phyloP scores from a whole-genome alignment of 2,888 invertebrate genomes.

The Nineta flava region DNA sequence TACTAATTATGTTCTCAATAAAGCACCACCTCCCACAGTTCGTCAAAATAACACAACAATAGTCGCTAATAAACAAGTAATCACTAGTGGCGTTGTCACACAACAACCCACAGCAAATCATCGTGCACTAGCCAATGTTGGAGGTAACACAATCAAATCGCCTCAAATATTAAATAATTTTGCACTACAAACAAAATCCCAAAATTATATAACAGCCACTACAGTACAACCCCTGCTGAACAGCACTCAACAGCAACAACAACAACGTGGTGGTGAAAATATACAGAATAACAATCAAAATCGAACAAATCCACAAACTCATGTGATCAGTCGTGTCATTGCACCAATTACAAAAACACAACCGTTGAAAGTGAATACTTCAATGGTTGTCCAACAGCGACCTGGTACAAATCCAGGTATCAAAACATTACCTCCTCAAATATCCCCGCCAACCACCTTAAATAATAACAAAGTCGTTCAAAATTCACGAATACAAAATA shows the following conservation, averaged over 20 bases:
- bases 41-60: neutral
- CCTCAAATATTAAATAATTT: slow-evolving; percentile 1
- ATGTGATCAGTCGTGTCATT: slow-evolving; percentile 15
- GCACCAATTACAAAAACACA: slow-evolving; percentile 18
- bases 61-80: slow-evolving; percentile 1
- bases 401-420: slow-evolving; percentile 18
- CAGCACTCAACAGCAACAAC: neutral
- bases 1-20: slow-evolving; percentile 16
- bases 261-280: neutral
- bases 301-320: slow-evolving; percentile 10
- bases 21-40: slow-evolving; percentile 2
- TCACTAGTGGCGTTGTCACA: neutral
- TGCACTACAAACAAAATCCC: neutral
- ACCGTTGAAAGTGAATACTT: slow-evolving; percentile 4
- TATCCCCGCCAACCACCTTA: slow-evolving; percentile 19
- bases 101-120: neutral
- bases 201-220: slow-evolving; percentile 1
- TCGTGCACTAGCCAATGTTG: neutral
- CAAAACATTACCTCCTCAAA: slow-evolving; percentile 23
- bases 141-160: neutral
- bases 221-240: neutral
- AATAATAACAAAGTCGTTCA: neutral
- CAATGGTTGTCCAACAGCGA: slow-evolving; percentile 18
- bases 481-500: slow-evolving; percentile 2
- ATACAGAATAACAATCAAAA: neutral